Base-by-base conservation (phyloP, 2,797 vertebrate species). In the Triplophysa bombifrons region DNA sequence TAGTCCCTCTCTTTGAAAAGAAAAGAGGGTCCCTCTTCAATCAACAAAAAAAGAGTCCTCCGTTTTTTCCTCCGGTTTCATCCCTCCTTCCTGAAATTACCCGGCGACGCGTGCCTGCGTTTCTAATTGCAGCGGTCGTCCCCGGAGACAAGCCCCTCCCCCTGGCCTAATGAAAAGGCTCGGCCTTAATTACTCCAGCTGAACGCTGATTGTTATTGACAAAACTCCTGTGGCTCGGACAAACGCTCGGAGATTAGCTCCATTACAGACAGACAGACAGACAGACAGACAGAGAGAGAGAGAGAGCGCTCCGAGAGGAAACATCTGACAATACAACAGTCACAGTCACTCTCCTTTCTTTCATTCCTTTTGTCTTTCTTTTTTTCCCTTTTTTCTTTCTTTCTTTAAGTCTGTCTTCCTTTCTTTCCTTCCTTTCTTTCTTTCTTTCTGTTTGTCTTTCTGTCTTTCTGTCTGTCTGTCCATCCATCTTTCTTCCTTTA, bases 181-280 rank as follows among this genome's bases (percentile, higher is more conserved):
- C 92, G 92, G 93, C 93, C 94, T 95, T 95, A 95, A 95, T 95
- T 95, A 95, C 94, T 94, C 93, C 94, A 94, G 93, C 93, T 93
- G 93, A 94, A 94, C 93, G 92, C 94, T 95, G 94, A 95, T 94
- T 94, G 94, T 95, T 95, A 95, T 94, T 95, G 94, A 95, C 94
- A 95, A 94, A 95, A 95, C 93, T 95, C 93, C 92, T 93, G 94
- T 94, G 94, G 93, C 93, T 94, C 91, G 92, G 93, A 94, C 94
- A 94, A 95, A 95, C 92, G 93, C 91, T 92, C 90, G 90, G 86
- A 95, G 93, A 95, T 95, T 94, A 95, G 94, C 92, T 94, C 93
- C 92, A 95, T 95, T 95, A 94, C 94, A 95, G 93, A 91, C 91
- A 92, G 92, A 90, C 44, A 46, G 10, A 46, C 44, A 46, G 10